Base-by-base conservation (phyloP, 2,113 vertebrate species). In the Lophura nycthemera region DNA sequence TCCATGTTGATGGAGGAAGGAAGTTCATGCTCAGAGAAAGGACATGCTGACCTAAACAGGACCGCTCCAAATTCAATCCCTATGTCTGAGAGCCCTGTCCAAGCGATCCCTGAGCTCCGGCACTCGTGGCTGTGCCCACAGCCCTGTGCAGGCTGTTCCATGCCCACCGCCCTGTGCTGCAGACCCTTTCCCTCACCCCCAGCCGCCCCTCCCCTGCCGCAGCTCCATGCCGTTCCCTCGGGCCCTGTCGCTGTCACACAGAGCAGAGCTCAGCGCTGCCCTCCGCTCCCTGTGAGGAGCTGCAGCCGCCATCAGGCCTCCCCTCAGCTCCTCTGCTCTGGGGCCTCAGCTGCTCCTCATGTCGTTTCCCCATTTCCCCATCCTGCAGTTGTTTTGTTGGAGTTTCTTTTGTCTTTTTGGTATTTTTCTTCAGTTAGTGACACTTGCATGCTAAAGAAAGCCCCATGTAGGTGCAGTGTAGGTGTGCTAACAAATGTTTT, bases 1-100 rank as follows among this genome's bases (percentile, higher is more conserved):
- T 2, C 13, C 1, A 0, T 1, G 2, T 25, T 76, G 24, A 66
- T 90, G 69, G 16, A 80, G 45, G 21, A 16, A 85, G 5, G 12
- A 36, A 40, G 34, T 63, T 77, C 4, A 19, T 21, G 6, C 30
- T 42, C 11, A 9, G 47, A 74, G 50, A 15, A 9, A 82, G 52
- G 75, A 7, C 5, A 1, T 11, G 4, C 29, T 83, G 63, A 47
- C 64, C 79, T 83, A 34, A 69, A 56, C 56, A 32, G 32, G 6
- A 59, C 56, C 30, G n/a, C 32, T 11, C 10, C 16, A 59, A 59
- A 59, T n/a, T 7, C 56, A 59, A 20, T 4, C 56, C 32, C 32
- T 2, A 5, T 59, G 30, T 21, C 56, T 59, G 56, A 59, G 56
- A 20, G 56, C 9, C 3, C 18, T 13, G 32, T 59, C 56, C 56